These are phyloP conservation scores for Biston stratarius DNA, from an alignment of 2,888 invertebrate genomes.

Conservation along the genomic window DNA sequence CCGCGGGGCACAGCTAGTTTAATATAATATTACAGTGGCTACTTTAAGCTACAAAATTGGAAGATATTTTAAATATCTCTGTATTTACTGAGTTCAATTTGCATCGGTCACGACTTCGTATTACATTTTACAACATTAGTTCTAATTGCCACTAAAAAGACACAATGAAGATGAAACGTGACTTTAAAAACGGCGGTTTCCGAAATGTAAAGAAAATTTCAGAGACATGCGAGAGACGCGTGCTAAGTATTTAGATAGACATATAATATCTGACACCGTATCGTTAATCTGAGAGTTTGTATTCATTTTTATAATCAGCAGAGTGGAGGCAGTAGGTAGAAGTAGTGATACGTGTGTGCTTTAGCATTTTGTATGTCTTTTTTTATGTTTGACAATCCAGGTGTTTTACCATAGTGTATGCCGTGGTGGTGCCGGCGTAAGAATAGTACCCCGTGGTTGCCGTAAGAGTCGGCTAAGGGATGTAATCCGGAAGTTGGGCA, in stretches of 20 bases:
- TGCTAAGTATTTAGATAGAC: conserved; percentile 3
- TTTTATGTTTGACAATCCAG: no score
- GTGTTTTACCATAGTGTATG: no score
- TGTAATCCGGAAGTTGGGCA: no score
- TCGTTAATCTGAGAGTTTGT: not conserved
- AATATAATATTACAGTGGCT: no score
- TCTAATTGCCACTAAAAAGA: conserved; percentile 36
- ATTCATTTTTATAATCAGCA: not conserved
- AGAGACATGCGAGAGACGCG: conserved; percentile 5
- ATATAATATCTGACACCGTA: not conserved
- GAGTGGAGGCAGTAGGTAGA: no score
- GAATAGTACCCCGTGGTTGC: no score
- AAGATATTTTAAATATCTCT: conserved; percentile 3
- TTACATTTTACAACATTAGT: conserved; percentile 8
- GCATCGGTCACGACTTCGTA: conserved; percentile 26
- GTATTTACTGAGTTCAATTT: conserved; percentile 17
- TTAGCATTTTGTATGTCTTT: no score
- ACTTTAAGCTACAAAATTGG: conserved; percentile 15
- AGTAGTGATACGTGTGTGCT: no score
- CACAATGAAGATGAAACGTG: conserved; percentile 37
- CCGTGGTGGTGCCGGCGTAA: no score
- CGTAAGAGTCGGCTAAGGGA: no score
- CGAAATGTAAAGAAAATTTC: conserved; percentile 14
- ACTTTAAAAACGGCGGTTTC: conserved; percentile 29
- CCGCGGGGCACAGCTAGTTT: no score